Conservation (phyloP, 2,113 vertebrate species). For the Pluvialis apricaria region DNA sequence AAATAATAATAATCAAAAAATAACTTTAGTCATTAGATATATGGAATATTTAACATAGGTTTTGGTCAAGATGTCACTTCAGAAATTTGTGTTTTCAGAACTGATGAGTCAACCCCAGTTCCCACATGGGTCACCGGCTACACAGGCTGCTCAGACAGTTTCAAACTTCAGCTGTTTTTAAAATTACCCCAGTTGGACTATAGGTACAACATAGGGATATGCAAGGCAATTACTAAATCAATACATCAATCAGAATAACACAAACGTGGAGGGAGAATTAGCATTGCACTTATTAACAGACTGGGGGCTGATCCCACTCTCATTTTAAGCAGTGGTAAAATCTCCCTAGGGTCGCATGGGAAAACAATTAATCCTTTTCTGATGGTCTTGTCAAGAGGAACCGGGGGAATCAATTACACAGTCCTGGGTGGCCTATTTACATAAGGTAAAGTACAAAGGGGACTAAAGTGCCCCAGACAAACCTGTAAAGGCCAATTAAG, state of each 20-base stretch:
- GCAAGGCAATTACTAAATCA: neutral
- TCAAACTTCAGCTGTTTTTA: neutral
- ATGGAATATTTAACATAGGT: neutral
- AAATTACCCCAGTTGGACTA: neutral
- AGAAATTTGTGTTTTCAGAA: neutral
- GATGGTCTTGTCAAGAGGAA: slow-evolving; percentile 41
- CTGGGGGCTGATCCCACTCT: neutral
- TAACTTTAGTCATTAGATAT: neutral
- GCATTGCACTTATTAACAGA: neutral
- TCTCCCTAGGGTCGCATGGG: neutral
- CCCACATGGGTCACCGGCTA: neutral
- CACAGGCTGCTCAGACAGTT: neutral
- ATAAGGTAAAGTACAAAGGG: slow-evolving; percentile 50
- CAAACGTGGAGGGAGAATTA: neutral
- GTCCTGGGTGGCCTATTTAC: slow-evolving; percentile 56
- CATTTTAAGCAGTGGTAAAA: neutral
- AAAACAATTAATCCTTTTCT: slow-evolving; percentile 47
- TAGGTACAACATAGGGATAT: neutral
- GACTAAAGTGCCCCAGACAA: neutral
- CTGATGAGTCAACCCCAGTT: neutral
- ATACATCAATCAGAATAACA: neutral
- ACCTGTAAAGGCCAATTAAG: slow-evolving; percentile 4
- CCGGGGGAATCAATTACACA: slow-evolving; percentile 5
- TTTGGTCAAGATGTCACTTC: neutral
- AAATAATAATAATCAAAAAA: neutral